Evolutionary conservation across 2,888 invertebrate species (phyloP).

Genomic region (Cosmia trapezina): DNA sequence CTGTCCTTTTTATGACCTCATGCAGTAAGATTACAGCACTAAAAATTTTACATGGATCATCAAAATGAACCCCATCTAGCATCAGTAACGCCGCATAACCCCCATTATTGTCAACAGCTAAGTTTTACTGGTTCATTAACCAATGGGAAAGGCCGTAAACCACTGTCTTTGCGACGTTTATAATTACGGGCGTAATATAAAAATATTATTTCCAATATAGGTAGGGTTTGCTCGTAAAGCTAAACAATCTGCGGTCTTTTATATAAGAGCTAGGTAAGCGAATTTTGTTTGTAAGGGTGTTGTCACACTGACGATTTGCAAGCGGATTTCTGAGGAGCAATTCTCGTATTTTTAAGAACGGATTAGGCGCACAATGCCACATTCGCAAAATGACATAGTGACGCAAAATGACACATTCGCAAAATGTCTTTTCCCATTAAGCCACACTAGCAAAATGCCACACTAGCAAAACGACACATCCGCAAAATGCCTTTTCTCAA

Average conservation of each 20-base stretch:
- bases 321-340: background rate
- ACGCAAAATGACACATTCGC: no score
- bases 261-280: conserved; percentile 20
- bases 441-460: no score
- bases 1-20: conserved; percentile 28
- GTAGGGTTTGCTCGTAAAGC: conserved; percentile 43
- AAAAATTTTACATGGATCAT: conserved; percentile 38
- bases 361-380: no score
- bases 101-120: conserved; percentile 58
- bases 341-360: background rate
- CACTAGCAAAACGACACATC: no score
- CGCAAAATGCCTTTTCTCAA: no score
- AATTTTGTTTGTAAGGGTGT: conserved; percentile 28
- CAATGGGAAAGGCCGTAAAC: conserved; percentile 66
- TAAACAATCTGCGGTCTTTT: conserved; percentile 51
- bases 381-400: no score
- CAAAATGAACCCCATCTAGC: conserved; percentile 44
- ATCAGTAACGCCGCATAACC: conserved; percentile 25
- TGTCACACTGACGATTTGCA: background rate
- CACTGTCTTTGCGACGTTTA: conserved; percentile 66
- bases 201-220: conserved; percentile 64
- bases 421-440: no score
- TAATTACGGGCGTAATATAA: conserved; percentile 59
- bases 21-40: conserved; percentile 8
- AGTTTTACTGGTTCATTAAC: conserved; percentile 72